Percentiles rank a stretch among this genome's conserved stretches.
Conservation (phyloP, 1,140 invertebrate species). For the Lycorma delicatula region DNA sequence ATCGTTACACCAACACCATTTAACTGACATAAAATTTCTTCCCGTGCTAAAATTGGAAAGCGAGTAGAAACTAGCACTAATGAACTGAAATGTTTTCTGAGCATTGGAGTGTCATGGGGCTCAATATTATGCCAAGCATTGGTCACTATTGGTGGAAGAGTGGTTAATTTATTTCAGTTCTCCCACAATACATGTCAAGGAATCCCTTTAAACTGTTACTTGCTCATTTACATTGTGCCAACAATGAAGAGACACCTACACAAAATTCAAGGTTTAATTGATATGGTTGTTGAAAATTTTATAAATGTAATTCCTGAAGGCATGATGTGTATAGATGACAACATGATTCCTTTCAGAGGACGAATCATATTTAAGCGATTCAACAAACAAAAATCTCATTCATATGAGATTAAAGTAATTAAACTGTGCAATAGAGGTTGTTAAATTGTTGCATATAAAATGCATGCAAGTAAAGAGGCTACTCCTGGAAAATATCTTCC, state of each 20-base stretch:
- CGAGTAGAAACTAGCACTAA: constrained; percentile 4
- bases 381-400: constrained; percentile 31
- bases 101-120: constrained; percentile 25
- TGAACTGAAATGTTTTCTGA: constrained; percentile 29
- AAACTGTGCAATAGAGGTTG: constrained; percentile 31
- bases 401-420: constrained; percentile 35
- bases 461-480: constrained; percentile 32
- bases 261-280: constrained; percentile 25
- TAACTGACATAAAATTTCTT: not conserved
- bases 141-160: constrained; percentile 13
- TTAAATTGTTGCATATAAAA: constrained; percentile 31
- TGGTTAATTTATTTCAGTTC: not conserved
- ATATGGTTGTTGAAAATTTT: constrained; percentile 23
- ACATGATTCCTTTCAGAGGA: constrained; percentile 32
- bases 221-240: constrained; percentile 23
- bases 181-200: constrained; percentile 14
- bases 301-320: constrained; percentile 23
- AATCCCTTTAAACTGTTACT: constrained; percentile 26
- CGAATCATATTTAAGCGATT: constrained; percentile 30
- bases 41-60: constrained; percentile 8
- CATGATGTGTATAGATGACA: constrained; percentile 32
- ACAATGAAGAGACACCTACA: constrained; percentile 23
- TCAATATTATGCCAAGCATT: constrained; percentile 9
- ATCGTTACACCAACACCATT: constrained; percentile 21
- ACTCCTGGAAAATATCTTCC: constrained; percentile 17